Base-by-base conservation (phyloP, 2,888 invertebrate species). In the Serrognathus titanus region DNA sequence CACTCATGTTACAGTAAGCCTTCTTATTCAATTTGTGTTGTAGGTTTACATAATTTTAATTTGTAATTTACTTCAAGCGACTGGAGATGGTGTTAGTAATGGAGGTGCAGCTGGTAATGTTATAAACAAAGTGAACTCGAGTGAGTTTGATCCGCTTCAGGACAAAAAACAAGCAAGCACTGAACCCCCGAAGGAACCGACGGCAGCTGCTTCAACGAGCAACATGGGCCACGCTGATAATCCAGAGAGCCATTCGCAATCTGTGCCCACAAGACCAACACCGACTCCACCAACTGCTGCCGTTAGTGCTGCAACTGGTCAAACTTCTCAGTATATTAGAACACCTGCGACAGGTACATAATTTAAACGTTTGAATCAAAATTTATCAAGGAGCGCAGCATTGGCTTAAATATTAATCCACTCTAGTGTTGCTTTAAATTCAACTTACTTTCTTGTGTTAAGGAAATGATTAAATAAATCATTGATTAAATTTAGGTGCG, bases 81-180 rank as follows among this genome's bases (percentile, higher is more conserved):
- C 16, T 12, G 24, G 48, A 10, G 31, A 48, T 10, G 11, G 10
- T 50, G 20, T 16, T 46, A 39, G 9, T 38, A 55, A 51, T 46
- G 35, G 24, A 11, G 41, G 20, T 16, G 48, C 47, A 35, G 12
- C 35, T 36, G 59, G 56, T 39, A 66, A 62, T 51, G 65, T 65
- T 37, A 62, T 63, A 55, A 75, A 70, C 56, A 75, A 75, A 61
- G 74, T 76, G 38, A 79, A 77, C 64, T 78, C 83, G 46, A 82
- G 82, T 66, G 84, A 85, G 68, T 85, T 85, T 75, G 84, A 85
- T 71, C 84, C 84, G 3, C 69, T 84, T 37, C 81, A 82, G 68
- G 78, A 79, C 31, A 75, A 73, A 59, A 68, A 68, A 7, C 59
- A 59, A 45, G 45, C 39, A 10, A 43, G 35, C 13, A 58, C 58